Conservation (phyloP, 2,797 vertebrate species). For the Pseudochirops corinnae region DNA sequence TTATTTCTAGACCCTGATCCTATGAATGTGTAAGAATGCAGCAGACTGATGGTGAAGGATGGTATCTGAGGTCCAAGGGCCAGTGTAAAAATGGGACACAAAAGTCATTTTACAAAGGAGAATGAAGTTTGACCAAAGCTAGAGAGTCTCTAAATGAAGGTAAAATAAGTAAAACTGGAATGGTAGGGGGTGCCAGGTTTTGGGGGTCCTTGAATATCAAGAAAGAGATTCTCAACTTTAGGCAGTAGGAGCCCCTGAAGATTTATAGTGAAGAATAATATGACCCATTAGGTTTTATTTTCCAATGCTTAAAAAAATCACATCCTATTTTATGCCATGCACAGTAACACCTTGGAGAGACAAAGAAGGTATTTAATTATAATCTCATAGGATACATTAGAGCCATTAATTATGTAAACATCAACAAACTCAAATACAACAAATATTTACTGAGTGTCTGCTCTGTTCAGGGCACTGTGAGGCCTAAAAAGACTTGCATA, state of each 20-base stretch:
- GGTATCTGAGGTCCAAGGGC: not conserved
- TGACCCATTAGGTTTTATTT: not conserved
- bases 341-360: not conserved
- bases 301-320: not conserved
- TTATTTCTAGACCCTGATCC: not conserved
- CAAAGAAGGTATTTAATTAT: constrained; percentile 46
- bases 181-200: not conserved
- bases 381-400: constrained; percentile 57
- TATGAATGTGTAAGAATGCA: not conserved
- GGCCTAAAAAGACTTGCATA: not conserved
- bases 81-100: not conserved
- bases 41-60: not conserved
- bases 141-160: not conserved
- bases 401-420: constrained; percentile 66
- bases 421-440: constrained; percentile 11
- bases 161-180: not conserved
- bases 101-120: not conserved
- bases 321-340: not conserved
- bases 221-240: not conserved
- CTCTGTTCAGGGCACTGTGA: not conserved
- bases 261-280: not conserved
- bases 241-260: not conserved
- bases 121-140: not conserved
- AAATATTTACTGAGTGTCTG: not conserved
- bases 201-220: not conserved